Evolutionary conservation across 2,113 vertebrate genomes (phyloP).

Genomic region (Ptychochromis oligacanthus): DNA sequence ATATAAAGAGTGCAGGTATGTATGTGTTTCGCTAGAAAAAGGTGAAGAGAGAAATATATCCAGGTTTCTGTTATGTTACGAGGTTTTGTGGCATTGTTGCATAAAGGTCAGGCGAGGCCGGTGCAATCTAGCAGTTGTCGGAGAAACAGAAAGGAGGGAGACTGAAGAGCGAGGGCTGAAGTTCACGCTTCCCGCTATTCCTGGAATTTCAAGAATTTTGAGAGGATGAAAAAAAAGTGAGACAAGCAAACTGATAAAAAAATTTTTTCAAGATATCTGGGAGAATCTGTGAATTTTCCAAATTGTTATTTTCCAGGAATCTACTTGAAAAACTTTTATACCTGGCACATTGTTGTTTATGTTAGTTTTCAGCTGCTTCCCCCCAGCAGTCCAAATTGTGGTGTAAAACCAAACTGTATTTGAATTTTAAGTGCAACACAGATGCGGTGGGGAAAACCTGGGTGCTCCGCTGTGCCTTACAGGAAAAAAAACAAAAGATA

Average conservation of each 20-base stretch:
- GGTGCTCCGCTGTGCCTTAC: not conserved
- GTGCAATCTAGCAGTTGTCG: not conserved
- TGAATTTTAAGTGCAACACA: not conserved
- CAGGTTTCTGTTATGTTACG: conserved; percentile 7
- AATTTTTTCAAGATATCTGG: conserved; percentile 15
- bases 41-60: not conserved
- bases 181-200: conserved; percentile 31
- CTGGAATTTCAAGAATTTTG: conserved; percentile 59
- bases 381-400: not conserved
- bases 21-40: not conserved
- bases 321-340: not conserved
- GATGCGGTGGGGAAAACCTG: not conserved
- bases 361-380: not conserved
- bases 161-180: not conserved
- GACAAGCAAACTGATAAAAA: conserved; percentile 27
- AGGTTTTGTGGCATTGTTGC: conserved; percentile 8
- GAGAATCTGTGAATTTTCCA: conserved; percentile 9
- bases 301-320: not conserved
- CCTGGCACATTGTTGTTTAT: not conserved
- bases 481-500: conserved; percentile 18
- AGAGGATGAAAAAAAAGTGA: conserved; percentile 31
- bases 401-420: not conserved
- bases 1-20: not conserved
- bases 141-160: conserved; percentile 5
- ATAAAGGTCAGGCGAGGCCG: conserved; percentile 39